Evolutionary conservation across 2,888 invertebrate genomes (phyloP).

Genomic region (Hesperia comma): DNA sequence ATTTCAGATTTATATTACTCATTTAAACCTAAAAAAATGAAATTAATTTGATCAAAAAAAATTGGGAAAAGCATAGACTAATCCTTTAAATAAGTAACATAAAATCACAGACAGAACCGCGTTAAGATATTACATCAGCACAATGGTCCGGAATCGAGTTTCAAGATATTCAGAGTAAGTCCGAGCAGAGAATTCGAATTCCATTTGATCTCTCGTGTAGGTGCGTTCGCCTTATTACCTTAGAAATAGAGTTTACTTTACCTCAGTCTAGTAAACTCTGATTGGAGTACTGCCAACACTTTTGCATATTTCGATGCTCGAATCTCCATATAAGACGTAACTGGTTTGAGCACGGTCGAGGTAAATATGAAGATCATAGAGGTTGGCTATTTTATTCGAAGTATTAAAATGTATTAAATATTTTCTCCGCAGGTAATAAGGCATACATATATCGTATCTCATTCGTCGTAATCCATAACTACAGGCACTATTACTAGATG

Average conservation of each 20-base stretch:
- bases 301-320: conserved; percentile 39
- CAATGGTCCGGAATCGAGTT: conserved; percentile 28
- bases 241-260: conserved; percentile 25
- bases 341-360: conserved; percentile 9
- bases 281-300: conserved; percentile 39
- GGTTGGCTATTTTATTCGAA: conserved; percentile 10
- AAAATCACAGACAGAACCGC: conserved; percentile 7
- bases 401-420: conserved; percentile 8
- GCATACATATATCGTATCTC: too few species aligned
- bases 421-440: background rate
- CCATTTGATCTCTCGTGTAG: conserved; percentile 22
- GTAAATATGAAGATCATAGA: conserved; percentile 35
- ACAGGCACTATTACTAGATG: too few species aligned
- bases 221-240: conserved; percentile 17
- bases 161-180: conserved; percentile 30
- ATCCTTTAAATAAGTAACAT: background rate
- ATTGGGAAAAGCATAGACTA: too few species aligned
- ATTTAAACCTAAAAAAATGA: too few species aligned
- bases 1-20: too few species aligned
- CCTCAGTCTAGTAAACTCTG: conserved; percentile 6
- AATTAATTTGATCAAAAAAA: too few species aligned
- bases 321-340: conserved; percentile 40
- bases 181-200: conserved; percentile 21
- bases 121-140: conserved; percentile 18
- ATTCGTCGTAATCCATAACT: too few species aligned